These are phyloP conservation scores for Cotesia glomerata DNA, from an alignment of 1,140 invertebrate species.

Conservation along the genomic window DNA sequence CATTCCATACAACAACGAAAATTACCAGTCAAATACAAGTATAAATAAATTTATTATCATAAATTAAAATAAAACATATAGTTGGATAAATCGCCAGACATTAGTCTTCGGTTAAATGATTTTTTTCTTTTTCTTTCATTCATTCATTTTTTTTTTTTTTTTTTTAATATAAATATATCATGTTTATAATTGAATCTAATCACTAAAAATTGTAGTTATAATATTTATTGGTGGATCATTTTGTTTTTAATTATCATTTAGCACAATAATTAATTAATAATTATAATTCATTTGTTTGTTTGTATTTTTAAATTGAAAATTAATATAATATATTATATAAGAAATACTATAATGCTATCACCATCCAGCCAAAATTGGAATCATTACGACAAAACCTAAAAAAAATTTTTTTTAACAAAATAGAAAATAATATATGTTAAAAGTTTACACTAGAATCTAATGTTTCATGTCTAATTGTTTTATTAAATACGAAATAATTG, in stretches of 20 bases:
- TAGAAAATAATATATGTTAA: too few relatives aligned
- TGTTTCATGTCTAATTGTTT: not conserved
- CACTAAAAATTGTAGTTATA: constrained; percentile 22
- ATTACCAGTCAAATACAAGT: too few relatives aligned
- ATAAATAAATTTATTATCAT: too few relatives aligned
- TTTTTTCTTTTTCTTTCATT: constrained; percentile 6
- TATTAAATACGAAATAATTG: not conserved
- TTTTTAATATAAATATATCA: constrained; percentile 51
- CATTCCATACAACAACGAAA: too few relatives aligned
- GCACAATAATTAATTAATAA: too few relatives aligned
- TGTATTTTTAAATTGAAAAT: too few relatives aligned
- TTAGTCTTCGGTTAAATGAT: constrained; percentile 26
- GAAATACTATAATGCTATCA: constrained; percentile 2
- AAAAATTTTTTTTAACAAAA: not conserved
- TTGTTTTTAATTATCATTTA: constrained; percentile 29
- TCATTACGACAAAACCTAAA: not conserved
- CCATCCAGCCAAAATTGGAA: not conserved
- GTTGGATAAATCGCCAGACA: too few relatives aligned
- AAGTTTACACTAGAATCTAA: not conserved
- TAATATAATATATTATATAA: not conserved
- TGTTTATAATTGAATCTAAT: constrained; percentile 41
- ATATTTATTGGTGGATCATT: constrained; percentile 18
- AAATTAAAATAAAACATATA: too few relatives aligned
- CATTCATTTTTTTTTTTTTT: constrained; percentile 30
- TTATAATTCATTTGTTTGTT: too few relatives aligned